Evolutionary conservation across 2,888 invertebrate genomes (phyloP), one percentile per base, ranked within the genome.

Genomic region (Cosmopolites sordidus): DNA sequence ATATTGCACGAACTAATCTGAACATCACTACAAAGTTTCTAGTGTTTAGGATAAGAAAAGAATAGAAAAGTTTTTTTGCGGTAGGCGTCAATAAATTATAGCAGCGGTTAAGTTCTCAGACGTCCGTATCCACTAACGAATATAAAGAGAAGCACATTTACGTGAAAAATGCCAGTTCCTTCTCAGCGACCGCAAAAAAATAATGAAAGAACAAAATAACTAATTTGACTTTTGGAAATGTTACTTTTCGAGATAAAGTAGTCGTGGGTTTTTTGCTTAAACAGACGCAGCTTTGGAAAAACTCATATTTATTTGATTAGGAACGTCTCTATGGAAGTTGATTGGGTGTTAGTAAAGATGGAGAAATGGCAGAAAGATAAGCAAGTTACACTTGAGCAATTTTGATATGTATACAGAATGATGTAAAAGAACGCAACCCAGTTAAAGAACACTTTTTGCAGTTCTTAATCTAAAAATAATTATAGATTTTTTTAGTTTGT

Each of bases 141-240:
- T 16, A 40, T 16, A 40, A 40, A 40, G 40, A 42, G 18, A 17
- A 42, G 18, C 42, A 42, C 16, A 42, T 42, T 42, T 42, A 42
- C 17, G 16, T 42, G 42, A 42, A 42, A 42, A 42, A 42, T 42
- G 18, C 42, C 42, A n/a, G 16, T 42, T 42, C 18, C 17, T 42
- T 42, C 18, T 17, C n/a, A 12, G n/a, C 16, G 42, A 6, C n/a
- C 16, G 16, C 40, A 42, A 42, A 33, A 42, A 42, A 42, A 17
- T 42, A 42, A 42, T 42, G 42, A 18, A 42, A 17, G 42, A 42
- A 42, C 42, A 42, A 17, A 42, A 42, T 17, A 42, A 17, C 18
- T 42, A 42, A 17, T 42, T 42, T 42, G 42, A 42, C 42, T 42
- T 42, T 17, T 5, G 17, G 42, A 42, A 33, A 33, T 33, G 33